phyloP scores from a whole-genome alignment of 2,888 invertebrate species.

The Neocrepidodera transversa region DNA sequence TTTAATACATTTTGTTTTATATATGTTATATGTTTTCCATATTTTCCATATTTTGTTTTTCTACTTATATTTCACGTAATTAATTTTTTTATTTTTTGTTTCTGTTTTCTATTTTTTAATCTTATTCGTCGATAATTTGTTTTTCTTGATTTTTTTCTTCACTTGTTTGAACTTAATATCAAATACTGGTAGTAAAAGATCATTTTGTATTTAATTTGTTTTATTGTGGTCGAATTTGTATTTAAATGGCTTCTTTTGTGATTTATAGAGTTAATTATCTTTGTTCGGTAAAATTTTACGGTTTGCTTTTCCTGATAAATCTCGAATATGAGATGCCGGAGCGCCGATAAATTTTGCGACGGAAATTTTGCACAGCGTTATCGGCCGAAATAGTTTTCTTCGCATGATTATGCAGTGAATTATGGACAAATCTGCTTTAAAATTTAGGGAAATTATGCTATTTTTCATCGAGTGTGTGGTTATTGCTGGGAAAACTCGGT shows the following conservation, averaged over 20 bases:
- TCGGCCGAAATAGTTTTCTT: conserved; percentile 5
- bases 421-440: conserved; percentile 1
- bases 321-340: not conserved
- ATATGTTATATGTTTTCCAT: not conserved
- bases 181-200: no score
- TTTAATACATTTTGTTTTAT: not conserved
- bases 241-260: not conserved
- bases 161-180: no score
- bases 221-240: no score
- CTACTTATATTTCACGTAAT: no score
- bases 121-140: no score
- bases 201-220: no score
- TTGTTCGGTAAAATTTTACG: not conserved
- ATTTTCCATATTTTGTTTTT: no score
- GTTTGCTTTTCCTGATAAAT: not conserved
- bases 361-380: conserved; percentile 1
- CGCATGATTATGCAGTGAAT: conserved; percentile 7
- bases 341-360: not conserved
- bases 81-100: no score
- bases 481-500: not conserved
- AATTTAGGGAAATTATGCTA: conserved; percentile 3
- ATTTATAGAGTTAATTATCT: conserved; percentile 4
- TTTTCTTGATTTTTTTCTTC: no score
- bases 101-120: no score
- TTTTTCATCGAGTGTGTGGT: conserved; percentile 3